Conservation (phyloP, 1,140 invertebrate genomes). For the Polypedilum vanderplanki region DNA sequence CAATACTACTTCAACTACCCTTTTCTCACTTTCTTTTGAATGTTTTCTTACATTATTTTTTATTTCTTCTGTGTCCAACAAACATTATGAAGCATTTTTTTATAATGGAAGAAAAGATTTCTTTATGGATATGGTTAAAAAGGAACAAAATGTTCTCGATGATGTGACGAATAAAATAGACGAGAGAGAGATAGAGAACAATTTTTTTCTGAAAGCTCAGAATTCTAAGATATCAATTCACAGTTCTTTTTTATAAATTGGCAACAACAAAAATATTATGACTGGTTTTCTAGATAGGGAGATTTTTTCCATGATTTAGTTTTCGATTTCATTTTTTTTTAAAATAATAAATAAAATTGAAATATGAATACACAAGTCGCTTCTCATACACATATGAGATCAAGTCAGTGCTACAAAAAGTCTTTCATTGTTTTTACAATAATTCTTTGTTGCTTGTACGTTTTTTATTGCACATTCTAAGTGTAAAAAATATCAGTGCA, state of each 20-base stretch:
- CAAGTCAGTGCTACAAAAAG: neutral
- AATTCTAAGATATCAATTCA: too few species aligned
- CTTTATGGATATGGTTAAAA: neutral
- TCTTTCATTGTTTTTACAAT: neutral
- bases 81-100: too few species aligned
- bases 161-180: too few species aligned
- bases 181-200: neutral
- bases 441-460: too few species aligned
- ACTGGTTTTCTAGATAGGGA: constrained; percentile 5
- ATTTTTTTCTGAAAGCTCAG: neutral
- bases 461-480: too few species aligned
- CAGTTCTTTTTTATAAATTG: neutral
- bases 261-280: neutral
- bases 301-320: neutral
- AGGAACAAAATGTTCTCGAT: neutral
- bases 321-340: neutral
- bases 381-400: too few species aligned
- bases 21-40: constrained; percentile 10
- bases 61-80: neutral
- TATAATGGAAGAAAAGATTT: neutral
- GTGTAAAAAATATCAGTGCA: too few species aligned
- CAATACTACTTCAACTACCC: neutral
- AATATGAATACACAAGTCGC: neutral
- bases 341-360: neutral
- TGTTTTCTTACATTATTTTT: neutral